Evolutionary conservation across 2,888 invertebrate genomes (phyloP).

Genomic region (Pseudoips prasinana): DNA sequence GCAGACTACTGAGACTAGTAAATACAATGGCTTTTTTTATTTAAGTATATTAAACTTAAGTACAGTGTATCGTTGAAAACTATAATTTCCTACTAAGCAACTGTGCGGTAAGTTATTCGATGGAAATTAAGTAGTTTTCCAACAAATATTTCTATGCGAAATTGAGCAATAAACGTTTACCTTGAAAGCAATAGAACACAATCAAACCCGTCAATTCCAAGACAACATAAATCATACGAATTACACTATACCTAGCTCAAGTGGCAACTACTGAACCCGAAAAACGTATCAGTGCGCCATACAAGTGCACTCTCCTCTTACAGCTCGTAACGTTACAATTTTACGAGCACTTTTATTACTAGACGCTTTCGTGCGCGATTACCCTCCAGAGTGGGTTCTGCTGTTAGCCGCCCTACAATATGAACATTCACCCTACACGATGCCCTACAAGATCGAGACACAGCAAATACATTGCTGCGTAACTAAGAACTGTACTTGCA

Average conservation of each 20-base stretch:
- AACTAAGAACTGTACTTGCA: background rate
- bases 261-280: constrained; percentile 55
- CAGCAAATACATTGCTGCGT: constrained; percentile 47
- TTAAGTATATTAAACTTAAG: no score
- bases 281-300: constrained; percentile 76
- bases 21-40: no score
- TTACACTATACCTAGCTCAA: constrained; percentile 45
- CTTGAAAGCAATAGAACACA: constrained; percentile 7
- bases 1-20: no score
- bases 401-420: constrained; percentile 70
- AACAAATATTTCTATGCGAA: no score
- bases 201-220: constrained; percentile 46
- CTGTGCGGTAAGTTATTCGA: no score
- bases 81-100: no score
- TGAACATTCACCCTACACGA: constrained; percentile 47
- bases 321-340: constrained; percentile 79
- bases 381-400: constrained; percentile 81
- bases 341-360: constrained; percentile 80
- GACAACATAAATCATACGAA: constrained; percentile 62
- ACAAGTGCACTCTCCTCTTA: constrained; percentile 71
- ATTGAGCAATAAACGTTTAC: background rate
- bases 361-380: constrained; percentile 82
- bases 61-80: no score
- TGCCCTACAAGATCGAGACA: constrained; percentile 33
- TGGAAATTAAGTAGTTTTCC: no score